Base-by-base conservation (phyloP, 1,140 invertebrate genomes). In the Ceratina calcarata region DNA sequence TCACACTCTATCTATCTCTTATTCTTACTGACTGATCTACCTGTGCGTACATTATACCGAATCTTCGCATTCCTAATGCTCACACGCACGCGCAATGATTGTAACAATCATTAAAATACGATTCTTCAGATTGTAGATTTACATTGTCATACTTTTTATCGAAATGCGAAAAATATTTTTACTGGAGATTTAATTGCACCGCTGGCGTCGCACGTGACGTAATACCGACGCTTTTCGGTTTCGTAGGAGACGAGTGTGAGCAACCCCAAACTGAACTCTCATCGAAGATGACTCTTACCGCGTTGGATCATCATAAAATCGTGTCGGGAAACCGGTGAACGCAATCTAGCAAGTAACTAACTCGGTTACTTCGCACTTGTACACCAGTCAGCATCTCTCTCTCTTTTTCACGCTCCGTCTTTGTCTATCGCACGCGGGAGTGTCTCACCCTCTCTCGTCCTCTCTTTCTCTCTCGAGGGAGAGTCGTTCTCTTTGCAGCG, bases 271-370 rank as follows among this genome's bases (percentile, higher is more conserved):
- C 13, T 37, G 61, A 37, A 37, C 18, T 68, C 64, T 7, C 62
- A 20, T 66, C 66, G 69, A 27, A 53, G 81, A 73, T 69, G 84
- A 70, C 82, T 83, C 79, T 82, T 71, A 71, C 76, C 83, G 61
- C 76, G 78, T 84, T 82, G 85, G 79, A 78, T 88, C 80, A 70
- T 82, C 85, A 82, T 86, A 84, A 90, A 90, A 90, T 89, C 81
- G 78, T 83, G 87, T 89, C 86, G 84, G 76, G 81, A 79, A 88
- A 90, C 87, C 90, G 87, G 90, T 90, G 89, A 92, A 89, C 90
- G 90, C 89, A 90, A 90, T 91, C 90, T 91, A 88, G 86, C 90
- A 88, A 89, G 89, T 91, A 91, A 91, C 91, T 91, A 92, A 92
- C 91, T 91, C 88, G 88, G 91, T 91, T 92, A 91, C 87, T 89